These are phyloP conservation scores for honey bee (Apis mellifera) DNA, from an alignment of 1,140 invertebrate species.

Conservation along the genomic window DNA sequence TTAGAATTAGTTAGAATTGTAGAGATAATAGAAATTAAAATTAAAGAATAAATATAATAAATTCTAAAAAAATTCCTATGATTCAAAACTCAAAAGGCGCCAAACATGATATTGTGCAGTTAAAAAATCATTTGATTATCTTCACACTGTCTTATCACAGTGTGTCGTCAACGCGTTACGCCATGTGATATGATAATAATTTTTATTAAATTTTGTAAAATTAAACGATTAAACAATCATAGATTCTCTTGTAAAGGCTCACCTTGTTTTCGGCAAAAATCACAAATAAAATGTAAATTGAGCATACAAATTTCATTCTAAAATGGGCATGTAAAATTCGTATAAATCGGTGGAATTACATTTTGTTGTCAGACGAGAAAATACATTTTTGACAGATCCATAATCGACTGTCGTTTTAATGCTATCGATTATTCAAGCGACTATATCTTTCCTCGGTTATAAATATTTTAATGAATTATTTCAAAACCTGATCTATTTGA, in stretches of 20 bases:
- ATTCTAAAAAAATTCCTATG: not conserved
- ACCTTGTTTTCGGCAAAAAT: conserved; percentile 28
- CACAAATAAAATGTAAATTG: conserved; percentile 28
- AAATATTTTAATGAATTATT: not conserved
- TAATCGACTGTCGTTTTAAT: conserved; percentile 15
- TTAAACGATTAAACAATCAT: not conserved
- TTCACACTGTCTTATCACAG: not conserved
- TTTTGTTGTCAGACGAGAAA: not conserved
- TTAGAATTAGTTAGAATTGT: not conserved
- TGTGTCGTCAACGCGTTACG: not conserved
- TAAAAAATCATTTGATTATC: conserved; percentile 7
- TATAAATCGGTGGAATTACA: conserved; percentile 14
- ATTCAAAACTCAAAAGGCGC: not conserved
- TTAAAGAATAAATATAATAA: no score
- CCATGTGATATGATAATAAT: not conserved
- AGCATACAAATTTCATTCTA: conserved; percentile 24
- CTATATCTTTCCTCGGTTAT: not conserved
- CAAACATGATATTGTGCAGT: not conserved
- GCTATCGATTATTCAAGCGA: not conserved
- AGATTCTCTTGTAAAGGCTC: not conserved
- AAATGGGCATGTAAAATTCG: not conserved
- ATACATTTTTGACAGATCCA: not conserved
- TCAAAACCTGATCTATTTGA: not conserved
- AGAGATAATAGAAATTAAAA: not conserved
- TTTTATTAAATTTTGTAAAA: not conserved